Evolutionary conservation across 23 tunicate genomes (phyloP).

Genomic region (Ascidia mentula): DNA sequence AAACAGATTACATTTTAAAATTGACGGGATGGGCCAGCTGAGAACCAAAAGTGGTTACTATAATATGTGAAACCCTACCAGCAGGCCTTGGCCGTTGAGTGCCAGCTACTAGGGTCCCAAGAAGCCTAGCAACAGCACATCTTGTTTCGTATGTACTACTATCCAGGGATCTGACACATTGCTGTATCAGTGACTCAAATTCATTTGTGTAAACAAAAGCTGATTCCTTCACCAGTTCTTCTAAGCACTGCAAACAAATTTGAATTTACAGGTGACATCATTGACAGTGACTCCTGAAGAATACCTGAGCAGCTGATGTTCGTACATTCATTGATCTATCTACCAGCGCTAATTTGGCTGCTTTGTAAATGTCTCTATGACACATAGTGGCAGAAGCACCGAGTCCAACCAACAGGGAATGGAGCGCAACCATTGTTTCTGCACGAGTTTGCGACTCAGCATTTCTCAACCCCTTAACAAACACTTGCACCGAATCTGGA

Average conservation of each 20-base stretch:
- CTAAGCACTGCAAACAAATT: constrained; percentile 81
- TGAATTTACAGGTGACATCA: no score
- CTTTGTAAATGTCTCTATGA: constrained; percentile 91
- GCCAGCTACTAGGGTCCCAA: constrained; percentile 71
- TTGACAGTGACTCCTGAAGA: background rate
- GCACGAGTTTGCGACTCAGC: constrained; percentile 97
- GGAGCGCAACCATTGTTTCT: constrained; percentile 81
- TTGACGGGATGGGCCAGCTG: no score
- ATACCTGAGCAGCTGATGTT: constrained; percentile 86
- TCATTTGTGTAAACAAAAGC: constrained; percentile 70
- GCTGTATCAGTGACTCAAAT: constrained; percentile 86
- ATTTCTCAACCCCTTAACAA: constrained; percentile 82
- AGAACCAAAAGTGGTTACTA: no score
- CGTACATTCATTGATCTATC: constrained; percentile 84
- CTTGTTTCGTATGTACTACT: constrained; percentile 85
- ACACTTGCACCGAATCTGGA: constrained; percentile 75
- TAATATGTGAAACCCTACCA: constrained; percentile 43
- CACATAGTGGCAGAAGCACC: constrained; percentile 88
- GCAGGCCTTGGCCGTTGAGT: constrained; percentile 44
- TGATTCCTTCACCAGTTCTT: constrained; percentile 66
- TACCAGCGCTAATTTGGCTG: constrained; percentile 51
- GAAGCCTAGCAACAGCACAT: constrained; percentile 71
- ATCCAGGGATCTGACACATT: constrained; percentile 70
- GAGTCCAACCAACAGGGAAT: constrained; percentile 55
- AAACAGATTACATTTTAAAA: background rate